Percentiles rank a stretch among this genome's conserved stretches.
These are phyloP conservation scores for Eilema caniola DNA, from an alignment of 2,888 invertebrate genomes.

Conservation along the genomic window DNA sequence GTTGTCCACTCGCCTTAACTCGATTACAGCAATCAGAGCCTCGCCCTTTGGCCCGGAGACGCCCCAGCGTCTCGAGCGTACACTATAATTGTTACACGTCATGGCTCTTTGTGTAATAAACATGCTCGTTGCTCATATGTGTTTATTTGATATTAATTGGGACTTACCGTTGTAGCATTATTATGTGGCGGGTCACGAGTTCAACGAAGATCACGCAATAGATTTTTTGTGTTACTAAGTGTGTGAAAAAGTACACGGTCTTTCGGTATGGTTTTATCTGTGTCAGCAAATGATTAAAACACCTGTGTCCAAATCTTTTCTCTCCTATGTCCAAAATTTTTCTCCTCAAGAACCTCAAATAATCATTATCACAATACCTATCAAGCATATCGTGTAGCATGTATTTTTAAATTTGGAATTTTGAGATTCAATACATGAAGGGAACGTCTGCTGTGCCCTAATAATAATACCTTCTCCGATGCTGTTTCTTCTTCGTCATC, in stretches of 20 bases:
- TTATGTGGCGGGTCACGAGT: background rate
- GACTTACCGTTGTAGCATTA: constrained; percentile 4
- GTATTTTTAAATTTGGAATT: background rate
- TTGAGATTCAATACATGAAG: background rate
- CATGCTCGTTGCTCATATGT: background rate
- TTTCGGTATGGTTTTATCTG: background rate
- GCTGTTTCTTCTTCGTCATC: background rate
- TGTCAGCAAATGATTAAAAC: background rate
- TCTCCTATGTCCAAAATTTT: too few species aligned
- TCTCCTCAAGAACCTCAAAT: background rate
- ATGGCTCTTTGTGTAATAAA: constrained; percentile 43
- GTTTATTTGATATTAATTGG: constrained; percentile 9
- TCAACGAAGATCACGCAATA: constrained; percentile 4
- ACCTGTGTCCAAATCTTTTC: background rate
- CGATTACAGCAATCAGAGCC: constrained; percentile 83
- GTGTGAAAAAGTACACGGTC: background rate
- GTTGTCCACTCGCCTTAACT: constrained; percentile 76
- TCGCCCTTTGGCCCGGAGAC: constrained; percentile 78
- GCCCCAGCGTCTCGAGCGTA: constrained; percentile 65
- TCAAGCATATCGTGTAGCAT: background rate
- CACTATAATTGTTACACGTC: constrained; percentile 51
- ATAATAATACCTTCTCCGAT: background rate
- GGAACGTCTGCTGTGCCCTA: background rate
- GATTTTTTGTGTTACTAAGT: constrained; percentile 2
- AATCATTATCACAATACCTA: background rate